Evolutionary conservation across 2,113 vertebrate genomes (phyloP).

Genomic region (Miniopterus natalensis): DNA sequence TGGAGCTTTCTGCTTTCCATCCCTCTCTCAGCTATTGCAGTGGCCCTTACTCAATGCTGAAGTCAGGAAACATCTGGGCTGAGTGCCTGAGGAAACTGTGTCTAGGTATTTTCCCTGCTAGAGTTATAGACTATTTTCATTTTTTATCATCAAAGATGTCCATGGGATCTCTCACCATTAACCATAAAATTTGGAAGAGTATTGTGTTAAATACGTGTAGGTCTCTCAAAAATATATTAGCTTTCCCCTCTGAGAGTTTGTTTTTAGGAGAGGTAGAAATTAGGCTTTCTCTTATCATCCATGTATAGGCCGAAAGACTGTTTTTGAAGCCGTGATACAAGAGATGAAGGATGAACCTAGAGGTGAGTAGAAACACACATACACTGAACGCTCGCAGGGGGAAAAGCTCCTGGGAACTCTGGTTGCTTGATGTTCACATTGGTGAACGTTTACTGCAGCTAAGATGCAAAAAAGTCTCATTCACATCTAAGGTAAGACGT

Average conservation of each 20-base stretch:
- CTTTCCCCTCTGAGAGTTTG: neutral
- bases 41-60: neutral
- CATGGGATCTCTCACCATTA: neutral
- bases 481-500: neutral
- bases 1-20: neutral
- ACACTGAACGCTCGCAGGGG: fast-evolving
- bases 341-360: neutral
- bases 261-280: neutral
- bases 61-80: neutral
- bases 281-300: neutral
- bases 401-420: neutral
- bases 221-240: slow-evolving; percentile 29
- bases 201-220: neutral
- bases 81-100: neutral
- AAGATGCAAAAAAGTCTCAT: neutral
- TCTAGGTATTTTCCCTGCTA: neutral
- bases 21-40: fast-evolving
- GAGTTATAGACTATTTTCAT: neutral
- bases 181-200: neutral
- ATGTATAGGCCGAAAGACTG: neutral
- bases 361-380: neutral
- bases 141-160: neutral
- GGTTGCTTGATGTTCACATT: neutral
- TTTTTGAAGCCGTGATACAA: neutral
- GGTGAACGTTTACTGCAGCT: neutral